phyloP scores from a whole-genome alignment of 2,888 invertebrate genomes.

The Dermolepida albohirtum region DNA sequence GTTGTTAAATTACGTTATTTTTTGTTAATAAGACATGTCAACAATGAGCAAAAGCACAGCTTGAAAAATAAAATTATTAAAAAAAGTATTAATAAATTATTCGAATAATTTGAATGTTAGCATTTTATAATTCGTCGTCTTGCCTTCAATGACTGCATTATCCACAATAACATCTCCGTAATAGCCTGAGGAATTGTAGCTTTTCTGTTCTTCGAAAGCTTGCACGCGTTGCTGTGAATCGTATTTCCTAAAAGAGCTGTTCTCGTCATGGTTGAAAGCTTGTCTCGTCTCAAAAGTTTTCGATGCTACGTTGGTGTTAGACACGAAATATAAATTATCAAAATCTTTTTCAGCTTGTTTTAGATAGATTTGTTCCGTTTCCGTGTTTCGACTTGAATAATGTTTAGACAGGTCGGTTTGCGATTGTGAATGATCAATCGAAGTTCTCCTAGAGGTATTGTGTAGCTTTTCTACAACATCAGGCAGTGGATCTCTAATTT shows the following conservation, averaged over 20 bases:
- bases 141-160: slow-evolving; percentile 12
- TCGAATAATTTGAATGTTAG: neutral
- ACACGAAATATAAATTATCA: slow-evolving; percentile 61
- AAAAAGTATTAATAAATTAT: no score
- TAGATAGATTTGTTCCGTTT: slow-evolving; percentile 49
- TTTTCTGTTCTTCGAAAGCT: slow-evolving; percentile 24
- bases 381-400: neutral
- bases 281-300: slow-evolving; percentile 53
- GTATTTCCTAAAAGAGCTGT: slow-evolving; percentile 63
- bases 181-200: slow-evolving; percentile 42
- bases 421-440: slow-evolving; percentile 29
- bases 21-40: no score
- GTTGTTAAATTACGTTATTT: no score
- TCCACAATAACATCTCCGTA: neutral
- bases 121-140: slow-evolving; percentile 2
- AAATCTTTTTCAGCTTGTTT: slow-evolving; percentile 59
- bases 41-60: no score
- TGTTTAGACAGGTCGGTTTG: slow-evolving; percentile 32
- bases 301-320: slow-evolving; percentile 59
- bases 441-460: slow-evolving; percentile 39
- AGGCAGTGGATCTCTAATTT: slow-evolving; percentile 62
- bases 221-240: slow-evolving; percentile 47
- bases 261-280: slow-evolving; percentile 56
- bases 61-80: neutral
- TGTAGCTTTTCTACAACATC: slow-evolving; percentile 56